Conservation (phyloP, 2,888 invertebrate species). For the Drosophila imparisetae region DNA sequence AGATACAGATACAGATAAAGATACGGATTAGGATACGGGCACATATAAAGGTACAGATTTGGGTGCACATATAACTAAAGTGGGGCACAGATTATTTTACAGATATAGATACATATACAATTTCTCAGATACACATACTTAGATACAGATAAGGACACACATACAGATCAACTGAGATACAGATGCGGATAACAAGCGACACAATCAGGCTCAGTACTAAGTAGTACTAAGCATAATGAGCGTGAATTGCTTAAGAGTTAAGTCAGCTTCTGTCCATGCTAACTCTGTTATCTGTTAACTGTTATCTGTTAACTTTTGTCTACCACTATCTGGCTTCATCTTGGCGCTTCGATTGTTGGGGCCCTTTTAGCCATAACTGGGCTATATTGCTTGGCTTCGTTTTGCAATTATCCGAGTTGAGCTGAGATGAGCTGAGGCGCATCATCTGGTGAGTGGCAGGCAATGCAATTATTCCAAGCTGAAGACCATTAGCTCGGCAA, state of each 20-base stretch:
- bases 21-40: not conserved
- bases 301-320: conserved; percentile 2
- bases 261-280: conserved; percentile 59
- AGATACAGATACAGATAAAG: no score
- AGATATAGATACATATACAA: not conserved
- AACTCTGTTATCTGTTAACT: conserved; percentile 17
- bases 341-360: not conserved
- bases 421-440: conserved; percentile 22
- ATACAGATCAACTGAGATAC: not conserved
- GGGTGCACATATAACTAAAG: not conserved
- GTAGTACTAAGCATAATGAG: conserved; percentile 39
- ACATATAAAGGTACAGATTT: not conserved
- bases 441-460: conserved; percentile 23
- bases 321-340: not conserved
- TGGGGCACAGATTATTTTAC: not conserved
- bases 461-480: conserved; percentile 45
- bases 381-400: conserved; percentile 6
- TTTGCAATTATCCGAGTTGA: conserved; percentile 25
- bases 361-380: not conserved
- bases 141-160: not conserved
- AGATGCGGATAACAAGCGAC: not conserved
- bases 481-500: conserved; percentile 8
- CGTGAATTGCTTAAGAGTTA: conserved; percentile 53
- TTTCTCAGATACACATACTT: no score
- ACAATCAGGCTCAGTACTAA: not conserved